These are phyloP conservation scores for Drosophila sproati DNA, from an alignment of 1,140 invertebrate genomes.

Conservation along the genomic window DNA sequence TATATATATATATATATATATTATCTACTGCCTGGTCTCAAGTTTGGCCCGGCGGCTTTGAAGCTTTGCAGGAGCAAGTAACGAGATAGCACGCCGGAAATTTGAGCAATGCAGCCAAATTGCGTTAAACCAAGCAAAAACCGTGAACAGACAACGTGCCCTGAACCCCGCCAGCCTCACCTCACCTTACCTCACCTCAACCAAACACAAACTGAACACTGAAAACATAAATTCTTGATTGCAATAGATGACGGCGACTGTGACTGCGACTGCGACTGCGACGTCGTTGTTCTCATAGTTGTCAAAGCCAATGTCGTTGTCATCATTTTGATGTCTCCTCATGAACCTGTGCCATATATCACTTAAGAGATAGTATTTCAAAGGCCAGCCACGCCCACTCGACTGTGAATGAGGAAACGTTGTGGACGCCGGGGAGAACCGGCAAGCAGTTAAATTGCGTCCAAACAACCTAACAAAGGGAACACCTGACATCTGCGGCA, in stretches of 20 bases:
- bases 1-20: not conserved
- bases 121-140: conserved; percentile 75
- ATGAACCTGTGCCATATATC: conserved; percentile 79
- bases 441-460: conserved; percentile 61
- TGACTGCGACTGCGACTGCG: conserved; percentile 27
- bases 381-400: conserved; percentile 46
- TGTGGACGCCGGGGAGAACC: not conserved
- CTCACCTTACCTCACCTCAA: conserved; percentile 29
- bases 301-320: conserved; percentile 31
- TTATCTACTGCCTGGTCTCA: conserved; percentile 10
- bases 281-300: conserved; percentile 19
- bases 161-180: conserved; percentile 7
- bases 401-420: not conserved
- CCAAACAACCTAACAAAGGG: conserved; percentile 71
- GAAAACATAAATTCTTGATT: conserved; percentile 82
- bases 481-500: conserved; percentile 76
- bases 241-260: conserved; percentile 63
- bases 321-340: conserved; percentile 77
- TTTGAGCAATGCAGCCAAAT: conserved; percentile 78
- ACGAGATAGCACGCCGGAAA: conserved; percentile 68
- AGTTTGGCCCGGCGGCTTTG: conserved; percentile 19
- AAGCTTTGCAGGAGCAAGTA: conserved; percentile 35
- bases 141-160: conserved; percentile 14
- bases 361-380: conserved; percentile 64
- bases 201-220: conserved; percentile 61